phyloP scores from a whole-genome alignment of 1,140 invertebrate genomes.

The Diabrotica undecimpunctata region DNA sequence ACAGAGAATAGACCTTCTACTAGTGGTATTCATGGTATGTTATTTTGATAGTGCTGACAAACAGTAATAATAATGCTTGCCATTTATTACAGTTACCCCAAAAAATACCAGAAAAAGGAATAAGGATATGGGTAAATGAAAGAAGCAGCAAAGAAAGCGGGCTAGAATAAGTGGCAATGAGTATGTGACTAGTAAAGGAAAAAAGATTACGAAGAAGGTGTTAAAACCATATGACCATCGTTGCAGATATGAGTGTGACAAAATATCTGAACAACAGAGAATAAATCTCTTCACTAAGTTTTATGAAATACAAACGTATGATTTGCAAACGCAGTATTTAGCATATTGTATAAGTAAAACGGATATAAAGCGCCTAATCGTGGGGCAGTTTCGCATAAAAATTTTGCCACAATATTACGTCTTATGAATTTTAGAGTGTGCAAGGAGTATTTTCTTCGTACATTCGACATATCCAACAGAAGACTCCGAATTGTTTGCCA shows the following conservation, averaged over 20 bases:
- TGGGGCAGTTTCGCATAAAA: slow-evolving; percentile 11
- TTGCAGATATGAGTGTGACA: slow-evolving; percentile 19
- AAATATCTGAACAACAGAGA: slow-evolving; percentile 19
- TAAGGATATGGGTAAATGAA: slow-evolving; percentile 6
- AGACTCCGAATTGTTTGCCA: slow-evolving; percentile 9
- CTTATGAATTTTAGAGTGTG: no score
- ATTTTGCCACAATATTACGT: slow-evolving; percentile 12
- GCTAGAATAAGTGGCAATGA: slow-evolving; percentile 7
- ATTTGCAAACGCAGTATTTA: slow-evolving; percentile 7
- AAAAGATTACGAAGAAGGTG: slow-evolving; percentile 3
- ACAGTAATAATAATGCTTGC: slow-evolving; percentile 3
- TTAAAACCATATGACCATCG: neutral
- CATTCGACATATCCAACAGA: no score
- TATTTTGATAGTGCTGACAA: slow-evolving; percentile 5
- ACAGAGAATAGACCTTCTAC: neutral
- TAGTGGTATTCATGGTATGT: slow-evolving; percentile 11
- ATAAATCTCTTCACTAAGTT: slow-evolving; percentile 3
- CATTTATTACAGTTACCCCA: slow-evolving; percentile 1
- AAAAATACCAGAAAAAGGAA: slow-evolving; percentile 12
- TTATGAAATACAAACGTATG: no score
- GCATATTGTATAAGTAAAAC: slow-evolving; percentile 10
- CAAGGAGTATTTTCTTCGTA: no score
- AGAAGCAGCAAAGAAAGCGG: slow-evolving; percentile 11
- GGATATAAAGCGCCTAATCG: slow-evolving; percentile 8
- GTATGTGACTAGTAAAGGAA: slow-evolving; percentile 8